Evolutionary conservation across 2,888 invertebrate species (phyloP).

Genomic region (Dioctria linearis): DNA sequence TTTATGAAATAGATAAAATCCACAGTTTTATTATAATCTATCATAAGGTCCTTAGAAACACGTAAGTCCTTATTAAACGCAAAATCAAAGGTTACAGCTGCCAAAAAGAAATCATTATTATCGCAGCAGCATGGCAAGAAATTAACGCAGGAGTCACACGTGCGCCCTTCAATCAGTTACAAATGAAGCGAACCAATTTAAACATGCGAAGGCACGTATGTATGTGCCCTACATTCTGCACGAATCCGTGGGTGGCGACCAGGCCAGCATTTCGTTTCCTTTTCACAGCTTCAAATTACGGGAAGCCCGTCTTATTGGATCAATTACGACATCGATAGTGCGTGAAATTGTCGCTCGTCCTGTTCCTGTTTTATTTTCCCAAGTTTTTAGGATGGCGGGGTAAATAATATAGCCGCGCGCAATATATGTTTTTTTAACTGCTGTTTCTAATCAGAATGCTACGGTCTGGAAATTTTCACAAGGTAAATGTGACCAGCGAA

Average conservation of each 20-base stretch:
- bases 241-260: neutral
- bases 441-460: constrained; percentile 24
- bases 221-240: neutral
- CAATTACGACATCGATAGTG: constrained; percentile 69
- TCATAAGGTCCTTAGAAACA: too few relatives aligned
- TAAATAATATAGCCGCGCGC: neutral
- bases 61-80: too few relatives aligned
- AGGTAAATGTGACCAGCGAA: constrained; percentile 5
- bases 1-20: too few relatives aligned
- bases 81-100: too few relatives aligned
- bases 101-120: too few relatives aligned
- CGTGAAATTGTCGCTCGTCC: constrained; percentile 66
- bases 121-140: too few relatives aligned
- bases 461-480: constrained; percentile 13
- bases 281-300: constrained; percentile 60
- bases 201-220: constrained; percentile 1
- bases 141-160: constrained; percentile 10
- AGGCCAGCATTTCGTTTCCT: constrained; percentile 46
- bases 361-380: constrained; percentile 19
- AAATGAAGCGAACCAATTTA: constrained; percentile 39
- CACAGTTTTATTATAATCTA: too few relatives aligned
- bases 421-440: constrained; percentile 11
- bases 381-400: neutral
- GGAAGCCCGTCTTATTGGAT: constrained; percentile 64
- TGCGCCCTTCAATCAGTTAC: constrained; percentile 40